Evolutionary conservation across 2,113 vertebrate genomes (phyloP).

Genomic region (Anguilla rostrata): DNA sequence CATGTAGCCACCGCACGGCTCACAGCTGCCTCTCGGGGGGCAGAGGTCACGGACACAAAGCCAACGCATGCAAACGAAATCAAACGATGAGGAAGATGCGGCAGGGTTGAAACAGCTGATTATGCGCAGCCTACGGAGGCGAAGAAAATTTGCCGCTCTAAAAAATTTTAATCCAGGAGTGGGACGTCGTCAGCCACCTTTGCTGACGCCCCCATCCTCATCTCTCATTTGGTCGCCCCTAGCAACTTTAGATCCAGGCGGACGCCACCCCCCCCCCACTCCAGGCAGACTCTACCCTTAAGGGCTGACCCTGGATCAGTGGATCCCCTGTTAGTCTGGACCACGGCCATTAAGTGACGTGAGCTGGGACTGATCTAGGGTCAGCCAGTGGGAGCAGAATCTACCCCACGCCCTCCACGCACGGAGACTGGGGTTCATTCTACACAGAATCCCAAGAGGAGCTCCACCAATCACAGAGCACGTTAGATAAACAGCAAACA

Average conservation of each 20-base stretch:
- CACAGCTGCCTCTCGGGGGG: conserved; percentile 9
- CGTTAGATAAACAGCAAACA: no score
- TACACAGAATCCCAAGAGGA: no score
- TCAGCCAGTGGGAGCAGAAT: not conserved
- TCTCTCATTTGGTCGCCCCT: not conserved
- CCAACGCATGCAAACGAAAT: conserved; percentile 71
- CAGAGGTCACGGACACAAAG: conserved; percentile 55
- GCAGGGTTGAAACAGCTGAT: conserved; percentile 39
- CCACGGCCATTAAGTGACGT: not conserved
- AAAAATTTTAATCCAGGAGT: conserved; percentile 2
- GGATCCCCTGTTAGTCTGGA: not conserved
- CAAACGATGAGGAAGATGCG: conserved; percentile 51
- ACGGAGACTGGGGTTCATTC: no score
- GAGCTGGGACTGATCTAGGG: not conserved
- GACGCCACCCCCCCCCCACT: not conserved
- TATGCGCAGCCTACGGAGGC: conserved; percentile 34
- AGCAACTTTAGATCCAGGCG: not conserved
- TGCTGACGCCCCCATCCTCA: not conserved
- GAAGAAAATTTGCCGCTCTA: conserved; percentile 43
- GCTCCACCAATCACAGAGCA: no score
- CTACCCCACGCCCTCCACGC: conserved; percentile 14
- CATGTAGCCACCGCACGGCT: not conserved
- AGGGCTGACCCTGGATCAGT: not conserved
- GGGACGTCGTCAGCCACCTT: not conserved
- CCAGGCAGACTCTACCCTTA: not conserved